Conservation (phyloP, 1,140 invertebrate genomes). For the Atta texana region DNA sequence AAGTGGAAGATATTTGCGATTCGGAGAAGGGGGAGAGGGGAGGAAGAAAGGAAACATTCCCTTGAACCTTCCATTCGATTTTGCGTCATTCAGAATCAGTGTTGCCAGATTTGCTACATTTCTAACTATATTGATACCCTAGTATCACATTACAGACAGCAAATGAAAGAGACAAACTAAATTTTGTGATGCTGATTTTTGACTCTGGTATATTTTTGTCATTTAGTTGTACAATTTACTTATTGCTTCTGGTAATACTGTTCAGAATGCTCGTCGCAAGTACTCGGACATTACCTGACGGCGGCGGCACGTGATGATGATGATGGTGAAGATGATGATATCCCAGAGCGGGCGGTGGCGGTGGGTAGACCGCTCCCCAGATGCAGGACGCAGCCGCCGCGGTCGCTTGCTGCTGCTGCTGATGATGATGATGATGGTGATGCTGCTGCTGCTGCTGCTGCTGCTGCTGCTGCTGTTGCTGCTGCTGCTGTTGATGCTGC, state of each 20-base stretch:
- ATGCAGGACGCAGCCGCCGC: constrained; percentile 77
- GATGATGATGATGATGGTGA: constrained; percentile 67
- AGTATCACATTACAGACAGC: too few species aligned
- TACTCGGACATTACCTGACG: constrained; percentile 76
- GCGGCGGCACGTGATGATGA: constrained; percentile 77
- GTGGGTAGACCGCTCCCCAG: constrained; percentile 83
- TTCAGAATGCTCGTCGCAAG: not conserved
- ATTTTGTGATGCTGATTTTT: too few species aligned
- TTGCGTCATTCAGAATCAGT: not conserved
- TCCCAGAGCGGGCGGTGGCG: constrained; percentile 79
- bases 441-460: constrained; percentile 65
- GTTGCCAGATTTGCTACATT: too few species aligned
- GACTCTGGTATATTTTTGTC: too few species aligned
- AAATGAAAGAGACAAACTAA: too few species aligned
- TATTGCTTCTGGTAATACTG: too few species aligned
- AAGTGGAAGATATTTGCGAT: not conserved
- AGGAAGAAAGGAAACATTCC: not conserved
- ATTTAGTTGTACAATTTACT: too few species aligned
- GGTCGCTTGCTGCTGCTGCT: constrained; percentile 76
- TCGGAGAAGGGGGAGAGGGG: not conserved
- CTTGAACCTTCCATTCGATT: constrained; percentile 60
- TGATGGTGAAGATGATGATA: constrained; percentile 82
- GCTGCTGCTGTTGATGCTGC: too few species aligned
- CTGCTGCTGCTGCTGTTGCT: too few species aligned
- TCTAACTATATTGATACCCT: too few species aligned